Conservation (phyloP, 2,113 vertebrate species). For the Calidris pugnax region DNA sequence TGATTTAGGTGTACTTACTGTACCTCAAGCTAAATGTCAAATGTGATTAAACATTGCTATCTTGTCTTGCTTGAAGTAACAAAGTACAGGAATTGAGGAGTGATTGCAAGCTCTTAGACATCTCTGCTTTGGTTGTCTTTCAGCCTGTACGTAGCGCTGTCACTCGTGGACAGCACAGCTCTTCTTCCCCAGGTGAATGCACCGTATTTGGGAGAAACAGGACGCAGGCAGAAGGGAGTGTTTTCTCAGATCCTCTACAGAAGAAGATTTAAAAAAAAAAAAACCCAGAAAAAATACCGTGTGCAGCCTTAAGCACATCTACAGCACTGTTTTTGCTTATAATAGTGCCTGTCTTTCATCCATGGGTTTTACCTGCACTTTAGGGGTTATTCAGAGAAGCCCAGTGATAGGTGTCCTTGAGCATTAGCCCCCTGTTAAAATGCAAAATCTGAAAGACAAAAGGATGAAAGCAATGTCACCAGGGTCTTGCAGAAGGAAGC, state of each 20-base stretch:
- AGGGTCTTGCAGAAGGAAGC: background rate
- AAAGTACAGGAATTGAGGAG: background rate
- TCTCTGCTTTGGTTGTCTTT: background rate
- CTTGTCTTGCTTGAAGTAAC: slow-evolving; percentile 17
- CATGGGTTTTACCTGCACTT: background rate
- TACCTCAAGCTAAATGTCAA: slow-evolving; percentile 66
- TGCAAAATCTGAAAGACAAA: background rate
- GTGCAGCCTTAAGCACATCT: background rate
- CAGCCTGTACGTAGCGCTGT: background rate
- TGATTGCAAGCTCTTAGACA: background rate
- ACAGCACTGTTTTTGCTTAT: background rate
- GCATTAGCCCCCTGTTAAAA: background rate
- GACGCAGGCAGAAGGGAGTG: background rate
- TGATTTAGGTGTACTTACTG: slow-evolving; percentile 60
- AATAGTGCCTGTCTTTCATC: background rate
- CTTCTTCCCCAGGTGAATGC: background rate
- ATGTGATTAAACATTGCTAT: slow-evolving; percentile 45
- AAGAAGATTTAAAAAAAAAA: background rate
- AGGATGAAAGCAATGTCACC: background rate
- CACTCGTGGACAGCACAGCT: background rate
- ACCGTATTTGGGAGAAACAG: background rate
- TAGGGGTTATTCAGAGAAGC: background rate
- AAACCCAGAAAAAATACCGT: rapidly evolving
- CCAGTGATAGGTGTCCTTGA: background rate
- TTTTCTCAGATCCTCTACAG: background rate